Base-by-base conservation (phyloP, 2,888 invertebrate genomes). In the Psylliodes chrysocephalus region DNA sequence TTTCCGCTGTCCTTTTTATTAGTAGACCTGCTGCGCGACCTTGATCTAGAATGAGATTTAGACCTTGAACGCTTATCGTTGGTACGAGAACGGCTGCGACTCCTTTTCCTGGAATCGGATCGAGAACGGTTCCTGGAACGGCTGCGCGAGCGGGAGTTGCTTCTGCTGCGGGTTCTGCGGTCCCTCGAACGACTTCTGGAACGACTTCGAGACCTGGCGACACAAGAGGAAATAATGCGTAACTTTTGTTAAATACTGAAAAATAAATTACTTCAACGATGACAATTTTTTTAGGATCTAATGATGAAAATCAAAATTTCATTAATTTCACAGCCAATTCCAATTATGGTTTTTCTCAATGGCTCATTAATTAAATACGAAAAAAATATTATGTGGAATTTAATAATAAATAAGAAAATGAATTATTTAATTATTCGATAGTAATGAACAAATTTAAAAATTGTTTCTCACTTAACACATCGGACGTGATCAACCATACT, bases 1-100 rank as follows among this genome's bases (percentile, higher is more conserved):
- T 78, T 78, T 15, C 82, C 82, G 69, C 82, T 82, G 64, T 82
- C 81, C 64, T 82, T n/a, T n/a, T n/a, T n/a, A n/a, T n/a, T 81
- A 7, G 78, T 74, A 10, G 77, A 80, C 42, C 79, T 77, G 64
- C 81, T 81, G 56, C 81, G 78, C 5, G 81, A 81, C 57, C 80
- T 77, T 1, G 82, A 82, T 59, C 80, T 78, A 28, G 82, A 80
- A 38, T 75, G 59, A 25, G 42, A 82, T 60, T 80, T 78, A 28
- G 82, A 80, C 44, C 77, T 74, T 18, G 77, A 75, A 47, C 72
- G 72, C 60, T 81, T 79, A 30, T 80, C 79, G 42, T 70, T 77
- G 61, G 76, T 82, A 40, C 79, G 78, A 3, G 81, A 81, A 17
- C 81, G 77, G 63, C 78, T 80, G 28, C 81, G 77, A 52, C 76